Conservation (phyloP, 2,113 vertebrate genomes). For the Megaceryle maxima region DNA sequence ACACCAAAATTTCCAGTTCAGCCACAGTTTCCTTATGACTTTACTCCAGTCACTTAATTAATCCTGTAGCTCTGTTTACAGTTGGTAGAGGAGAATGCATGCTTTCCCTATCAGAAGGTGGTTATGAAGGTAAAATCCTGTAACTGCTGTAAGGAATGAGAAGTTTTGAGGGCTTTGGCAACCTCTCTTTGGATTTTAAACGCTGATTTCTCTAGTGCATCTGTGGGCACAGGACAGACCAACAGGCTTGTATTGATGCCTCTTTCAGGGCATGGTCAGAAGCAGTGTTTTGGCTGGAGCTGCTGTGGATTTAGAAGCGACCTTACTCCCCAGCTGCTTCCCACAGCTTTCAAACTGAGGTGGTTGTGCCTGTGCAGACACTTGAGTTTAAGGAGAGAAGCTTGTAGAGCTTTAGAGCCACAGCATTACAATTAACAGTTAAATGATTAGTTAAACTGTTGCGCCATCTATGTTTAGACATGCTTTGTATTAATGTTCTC, state of each 20-base stretch:
- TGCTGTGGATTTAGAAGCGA: not conserved
- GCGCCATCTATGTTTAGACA: conserved; percentile 8
- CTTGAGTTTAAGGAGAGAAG: rapidly evolving
- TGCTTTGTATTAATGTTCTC: not conserved
- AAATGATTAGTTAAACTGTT: not conserved
- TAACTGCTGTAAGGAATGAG: not conserved
- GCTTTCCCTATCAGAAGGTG: not conserved
- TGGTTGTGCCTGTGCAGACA: not conserved
- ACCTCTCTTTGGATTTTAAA: not conserved
- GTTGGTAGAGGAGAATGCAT: not conserved
- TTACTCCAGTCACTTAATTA: not conserved
- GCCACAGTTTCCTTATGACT: conserved; percentile 32
- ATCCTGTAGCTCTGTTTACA: not conserved
- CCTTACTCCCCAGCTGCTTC: not conserved
- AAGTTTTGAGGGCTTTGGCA: not conserved
- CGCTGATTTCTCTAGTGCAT: not conserved
- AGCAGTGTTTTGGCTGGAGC: not conserved
- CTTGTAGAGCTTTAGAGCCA: not conserved
- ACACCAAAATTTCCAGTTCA: not conserved
- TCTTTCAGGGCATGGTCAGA: not conserved
- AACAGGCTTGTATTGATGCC: not conserved
- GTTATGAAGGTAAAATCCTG: not conserved
- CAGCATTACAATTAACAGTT: not conserved
- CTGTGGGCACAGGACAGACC: not conserved
- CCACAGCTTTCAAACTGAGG: rapidly evolving